Base-by-base conservation (phyloP, 2,113 vertebrate genomes). In the Turdus rufiventris region DNA sequence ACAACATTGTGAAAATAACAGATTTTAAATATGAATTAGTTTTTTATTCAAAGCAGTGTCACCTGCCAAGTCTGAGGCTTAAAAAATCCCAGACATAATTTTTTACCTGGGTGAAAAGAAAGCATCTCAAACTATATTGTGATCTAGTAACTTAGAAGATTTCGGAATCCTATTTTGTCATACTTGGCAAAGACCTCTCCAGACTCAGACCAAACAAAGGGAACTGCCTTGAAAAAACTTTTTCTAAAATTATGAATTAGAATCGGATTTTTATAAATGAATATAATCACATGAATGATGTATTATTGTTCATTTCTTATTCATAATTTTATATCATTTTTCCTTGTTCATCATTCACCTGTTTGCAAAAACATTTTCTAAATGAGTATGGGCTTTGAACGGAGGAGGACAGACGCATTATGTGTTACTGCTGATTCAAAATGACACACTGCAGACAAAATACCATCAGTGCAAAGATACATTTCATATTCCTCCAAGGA, bases 201-300 rank as follows among this genome's bases (percentile, higher is more conserved):
- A 90, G 65, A 82, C 63, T 53, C 47, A 95, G 92, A 94, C 81
- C 86, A 96, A 96, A 94, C 85, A 96, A 86, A 74, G 84, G n/a
- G 81, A 93, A 53, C n/a, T 88, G 47, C 53, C 48, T 57, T 60
- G 62, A 77, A 89, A 94, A 75, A 67, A 3, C 5, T 72, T 88
- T 45, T 63, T 34, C 47, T 18, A 60, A 61, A 91, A 74, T 85
- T 50, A 31, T 18, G 29, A 89, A 58, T 82, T 71, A 51, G 21
- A 80, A 68, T 34, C 0, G 0, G 8, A n/a, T 54, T 87, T 82
- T 81, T 71, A 21, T 42, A 48, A 50, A 53, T 60, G 28, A 1
- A 2, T 43, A 5, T 61, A 66, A 14, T 51, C 5, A 38, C 43
- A 65, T 1, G 5, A 73, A 53, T 2, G 0, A 81, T 42, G 8